Base-by-base conservation (phyloP, 2,113 vertebrate species). In the Tringa solitaria region DNA sequence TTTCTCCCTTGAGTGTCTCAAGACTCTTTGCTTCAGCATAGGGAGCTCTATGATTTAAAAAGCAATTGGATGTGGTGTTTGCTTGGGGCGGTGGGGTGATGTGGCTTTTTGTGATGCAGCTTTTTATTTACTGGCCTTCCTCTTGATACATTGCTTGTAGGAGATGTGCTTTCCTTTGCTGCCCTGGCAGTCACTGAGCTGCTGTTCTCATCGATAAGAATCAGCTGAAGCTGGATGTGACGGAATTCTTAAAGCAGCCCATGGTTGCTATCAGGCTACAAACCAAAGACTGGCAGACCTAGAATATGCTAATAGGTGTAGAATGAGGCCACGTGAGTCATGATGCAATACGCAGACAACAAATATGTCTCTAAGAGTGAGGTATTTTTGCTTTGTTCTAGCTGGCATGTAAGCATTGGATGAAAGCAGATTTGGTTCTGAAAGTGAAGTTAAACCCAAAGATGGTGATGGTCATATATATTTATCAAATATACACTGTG, bases 211-310 rank as follows among this genome's bases (percentile, higher is more conserved):
- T 65, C 18, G 9, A 5, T 60, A 15, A 41, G 16, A 72, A 59
- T n/a, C 4, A 10, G 33, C 35, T 79, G 86, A 93, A 92, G 59
- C 50, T 65, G 68, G 54, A 51, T 0, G 0, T 5, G 15, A 22
- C 27, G 14, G 56, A 81, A 15, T 57, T 67, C 46, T 60, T 43
- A 21, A 16, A 79, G 14, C 9, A 87, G 46, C 22, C 22, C 11
- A 21, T 70, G 14, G 14, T 51, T 3, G 0, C 28, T 30, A 0
- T 8, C 26, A 61, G 30, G 24, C 17, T 50, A 0, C 50, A 46
- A 74, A 22, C 64, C 19, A 17, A 33, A 59, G 35, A 4, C 39
- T 48, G 67, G 4, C 37, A 65, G 48, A 30, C 51, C 67, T 35
- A 2, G 26, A 12, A 28, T 46, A 4, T 23, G 33, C 73, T 27